Conservation (phyloP, 2,113 vertebrate genomes). For the Tyto alba region DNA sequence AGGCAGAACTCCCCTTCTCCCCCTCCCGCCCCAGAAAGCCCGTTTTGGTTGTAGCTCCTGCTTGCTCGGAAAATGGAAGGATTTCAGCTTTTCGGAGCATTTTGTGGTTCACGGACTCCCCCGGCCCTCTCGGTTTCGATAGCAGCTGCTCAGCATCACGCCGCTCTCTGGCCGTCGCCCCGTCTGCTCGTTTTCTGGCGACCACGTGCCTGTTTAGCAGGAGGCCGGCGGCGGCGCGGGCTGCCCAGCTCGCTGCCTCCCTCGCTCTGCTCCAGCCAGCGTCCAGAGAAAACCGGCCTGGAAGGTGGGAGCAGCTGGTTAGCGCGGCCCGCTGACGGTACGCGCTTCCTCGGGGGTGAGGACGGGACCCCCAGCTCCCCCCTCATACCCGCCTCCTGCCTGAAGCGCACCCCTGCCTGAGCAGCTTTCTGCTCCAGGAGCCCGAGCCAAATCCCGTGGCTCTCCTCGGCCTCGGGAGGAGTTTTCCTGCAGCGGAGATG, state of each 20-base stretch:
- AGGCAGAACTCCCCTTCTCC: background rate
- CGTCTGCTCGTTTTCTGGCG: background rate
- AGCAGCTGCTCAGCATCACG: background rate
- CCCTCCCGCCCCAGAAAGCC: background rate
- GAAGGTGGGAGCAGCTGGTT: background rate
- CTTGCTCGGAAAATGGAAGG: background rate
- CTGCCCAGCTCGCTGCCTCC: too few relatives aligned
- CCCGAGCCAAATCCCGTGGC: background rate
- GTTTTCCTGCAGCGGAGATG: background rate
- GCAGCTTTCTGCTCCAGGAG: background rate
- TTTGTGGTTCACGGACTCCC: background rate
- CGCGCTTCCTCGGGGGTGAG: too few relatives aligned
- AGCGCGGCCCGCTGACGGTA: background rate
- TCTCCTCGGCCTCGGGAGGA: background rate
- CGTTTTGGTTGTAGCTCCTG: background rate
- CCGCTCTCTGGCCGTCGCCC: background rate
- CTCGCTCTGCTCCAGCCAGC: background rate
- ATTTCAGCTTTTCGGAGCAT: background rate
- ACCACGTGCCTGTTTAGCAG: background rate
- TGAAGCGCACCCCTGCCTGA: fast-evolving
- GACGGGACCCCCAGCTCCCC: background rate
- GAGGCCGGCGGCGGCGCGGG: fast-evolving
- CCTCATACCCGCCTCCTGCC: background rate
- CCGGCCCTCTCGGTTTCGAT: background rate
- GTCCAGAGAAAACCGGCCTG: background rate